Evolutionary conservation across 2,113 vertebrate species (phyloP).

Genomic region (Otus sunia): DNA sequence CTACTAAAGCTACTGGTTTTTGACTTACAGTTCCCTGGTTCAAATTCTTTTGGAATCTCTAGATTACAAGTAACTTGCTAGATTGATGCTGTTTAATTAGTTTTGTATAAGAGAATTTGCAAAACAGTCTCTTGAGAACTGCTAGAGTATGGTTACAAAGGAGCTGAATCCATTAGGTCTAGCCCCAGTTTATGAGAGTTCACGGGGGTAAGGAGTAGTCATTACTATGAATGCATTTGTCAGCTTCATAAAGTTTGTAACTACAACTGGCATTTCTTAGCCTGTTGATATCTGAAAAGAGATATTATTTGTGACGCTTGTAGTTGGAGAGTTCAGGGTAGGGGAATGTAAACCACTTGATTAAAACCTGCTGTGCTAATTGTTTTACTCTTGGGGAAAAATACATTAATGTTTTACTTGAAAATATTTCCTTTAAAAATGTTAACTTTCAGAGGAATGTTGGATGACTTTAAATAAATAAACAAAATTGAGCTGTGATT

Average conservation of each 20-base stretch:
- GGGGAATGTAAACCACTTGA: constrained; percentile 18
- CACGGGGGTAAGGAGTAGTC: not conserved
- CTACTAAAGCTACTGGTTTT: not conserved
- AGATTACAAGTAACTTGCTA: not conserved
- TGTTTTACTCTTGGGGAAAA: not conserved
- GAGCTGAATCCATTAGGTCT: not conserved
- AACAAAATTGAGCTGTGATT: not conserved
- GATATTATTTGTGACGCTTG: not conserved
- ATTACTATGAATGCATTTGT: not conserved
- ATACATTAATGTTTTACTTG: not conserved
- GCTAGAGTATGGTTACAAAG: not conserved
- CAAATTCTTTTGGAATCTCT: not conserved
- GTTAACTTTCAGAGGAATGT: not conserved
- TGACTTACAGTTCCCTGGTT: not conserved
- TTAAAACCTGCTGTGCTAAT: constrained; percentile 54
- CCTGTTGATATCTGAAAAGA: constrained; percentile 5
- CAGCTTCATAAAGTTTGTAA: constrained; percentile 21
- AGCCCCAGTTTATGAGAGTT: constrained; percentile 19
- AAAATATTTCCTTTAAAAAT: constrained; percentile 13
- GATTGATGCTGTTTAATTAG: not conserved
- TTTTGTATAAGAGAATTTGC: not conserved
- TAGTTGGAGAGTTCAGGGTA: not conserved
- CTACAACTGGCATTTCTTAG: constrained; percentile 23
- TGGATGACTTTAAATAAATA: constrained; percentile 2
- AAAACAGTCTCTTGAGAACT: not conserved